Base-by-base conservation (phyloP, 2,113 vertebrate genomes). In the Perca fluviatilis region DNA sequence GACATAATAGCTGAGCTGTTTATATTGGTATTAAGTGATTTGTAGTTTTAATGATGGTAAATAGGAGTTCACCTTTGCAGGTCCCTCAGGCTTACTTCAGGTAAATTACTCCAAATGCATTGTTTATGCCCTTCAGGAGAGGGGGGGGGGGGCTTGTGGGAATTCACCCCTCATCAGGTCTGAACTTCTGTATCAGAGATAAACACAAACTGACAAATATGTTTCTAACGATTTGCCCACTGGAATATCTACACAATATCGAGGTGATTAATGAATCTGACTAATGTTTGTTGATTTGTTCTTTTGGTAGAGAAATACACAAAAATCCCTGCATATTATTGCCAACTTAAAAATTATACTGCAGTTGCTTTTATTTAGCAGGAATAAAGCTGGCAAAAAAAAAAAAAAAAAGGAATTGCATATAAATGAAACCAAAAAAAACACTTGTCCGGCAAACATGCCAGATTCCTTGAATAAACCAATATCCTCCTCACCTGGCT, bases 31-130 rank as follows among this genome's bases (percentile, higher is more conserved):
- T 93, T 94, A 95, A 93, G 93, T 90, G 93, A 95, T 94, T 94
- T 95, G 93, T 94, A 92, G 93, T 93, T 95, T 95, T 95, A 95
- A 94, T 94, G 94, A 93, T 83, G 89, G 93, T 91, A 93, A 92
- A 93, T 93, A 92, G 87, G 89, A 93, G 93, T 91, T 94, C 94
- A 95, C 94, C 93, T 94, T 93, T 92, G 86, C 77, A 11, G 83
- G 81, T 93, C 94, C 93, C 94, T 85, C 84, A 83, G 93, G 94
- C 92, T 95, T 92, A 91, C 90, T 93, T 89, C 94, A 93, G 94
- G 93, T 95, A 94, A 95, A 95, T 94, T 91, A 92, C 86, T 93
- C 84, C 81, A 84, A 91, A 92, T 92, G 88, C 82, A 88, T 91
- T 93, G 93, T 91, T 93, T 90, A 89, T 89, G 88, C 88, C 90